A percentile compares a stretch with the other conserved stretches of the same genome.
These are phyloP conservation scores for Cantharis rufa DNA, from an alignment of 2,888 invertebrate species.

Conservation along the genomic window DNA sequence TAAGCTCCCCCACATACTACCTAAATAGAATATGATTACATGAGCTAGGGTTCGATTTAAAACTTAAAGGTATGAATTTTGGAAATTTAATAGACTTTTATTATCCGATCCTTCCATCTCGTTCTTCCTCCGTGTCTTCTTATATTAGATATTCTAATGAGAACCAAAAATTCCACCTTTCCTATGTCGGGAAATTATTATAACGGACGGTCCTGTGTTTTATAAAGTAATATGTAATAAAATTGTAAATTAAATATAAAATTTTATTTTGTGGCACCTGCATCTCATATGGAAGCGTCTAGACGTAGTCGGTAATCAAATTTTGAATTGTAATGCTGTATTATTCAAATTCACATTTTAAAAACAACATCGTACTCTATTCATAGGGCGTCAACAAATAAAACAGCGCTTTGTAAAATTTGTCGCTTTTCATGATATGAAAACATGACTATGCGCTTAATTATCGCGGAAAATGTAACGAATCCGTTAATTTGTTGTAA, in stretches of 20 bases:
- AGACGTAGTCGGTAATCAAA: neutral
- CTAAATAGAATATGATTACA: constrained; percentile 16
- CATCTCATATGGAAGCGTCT: neutral
- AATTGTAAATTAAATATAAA: neutral
- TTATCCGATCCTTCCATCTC: neutral
- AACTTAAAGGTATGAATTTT: neutral
- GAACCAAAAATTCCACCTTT: neutral
- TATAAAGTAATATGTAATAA: neutral
- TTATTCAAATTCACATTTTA: neutral
- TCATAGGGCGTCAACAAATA: neutral
- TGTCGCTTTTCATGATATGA: neutral
- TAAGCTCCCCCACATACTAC: constrained; percentile 22
- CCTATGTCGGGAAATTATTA: neutral
- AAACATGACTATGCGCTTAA: neutral
- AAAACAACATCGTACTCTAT: neutral
- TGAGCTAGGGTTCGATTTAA: neutral
- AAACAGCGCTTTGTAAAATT: neutral
- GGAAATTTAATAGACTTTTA: neutral
- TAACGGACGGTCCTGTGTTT: neutral
- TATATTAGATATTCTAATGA: neutral
- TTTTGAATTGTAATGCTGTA: neutral
- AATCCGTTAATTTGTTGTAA: neutral
- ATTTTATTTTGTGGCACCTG: neutral
- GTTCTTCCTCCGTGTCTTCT: neutral
- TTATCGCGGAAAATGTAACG: neutral